Evolutionary conservation across 2,797 vertebrate genomes (phyloP), one percentile per base, ranked within the genome.

Genomic region (Zalophus californianus): DNA sequence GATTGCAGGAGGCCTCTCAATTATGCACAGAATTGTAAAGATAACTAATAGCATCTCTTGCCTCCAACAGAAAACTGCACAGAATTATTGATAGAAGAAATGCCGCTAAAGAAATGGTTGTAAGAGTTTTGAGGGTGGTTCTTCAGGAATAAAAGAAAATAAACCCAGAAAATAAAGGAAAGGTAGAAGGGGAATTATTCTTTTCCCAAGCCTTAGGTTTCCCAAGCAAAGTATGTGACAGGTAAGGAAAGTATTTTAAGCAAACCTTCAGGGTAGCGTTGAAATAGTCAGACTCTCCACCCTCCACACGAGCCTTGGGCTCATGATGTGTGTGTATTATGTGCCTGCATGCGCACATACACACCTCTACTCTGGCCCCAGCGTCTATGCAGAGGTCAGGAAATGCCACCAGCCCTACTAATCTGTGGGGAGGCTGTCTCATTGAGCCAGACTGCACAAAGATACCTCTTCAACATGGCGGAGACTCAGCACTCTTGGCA

Each of bases 401-500:
- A 97, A 95, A 94, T 32, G 52, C 89, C 50, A 27, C 56, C 6
- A 32, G 95, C 54, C 58, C 78, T 44, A 1, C 52, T 0, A 2
- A 66, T 70, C 58, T 75, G 86, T 58, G 60, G 77, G 58, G 94
- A 96, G 94, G 41, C 86, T 0, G 6, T 44, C 91, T 92, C 56
- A 60, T 27, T 72, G 93, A 93, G 91, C 91, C 98, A 85, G 97
- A 78, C 95, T 0, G 32, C 92, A 96, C 25, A 86, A 86, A 96
- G 96, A 56, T 97, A 60, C 56, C 95, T 96, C 95, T 97, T 98
- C 98, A 96, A 88, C 83, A 92, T 8, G 64, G 97, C 54, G 90
- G 97, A 90, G 48, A 52, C 97, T 98, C 97, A 97, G 96, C 80
- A 97, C 78, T 97, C 91, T 95, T 98, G 97, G 97, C 98, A 98